Evolutionary conservation across 2,888 invertebrate species (phyloP), one percentile per base, ranked within the genome.

Genomic region (Eupithecia abbreviata): DNA sequence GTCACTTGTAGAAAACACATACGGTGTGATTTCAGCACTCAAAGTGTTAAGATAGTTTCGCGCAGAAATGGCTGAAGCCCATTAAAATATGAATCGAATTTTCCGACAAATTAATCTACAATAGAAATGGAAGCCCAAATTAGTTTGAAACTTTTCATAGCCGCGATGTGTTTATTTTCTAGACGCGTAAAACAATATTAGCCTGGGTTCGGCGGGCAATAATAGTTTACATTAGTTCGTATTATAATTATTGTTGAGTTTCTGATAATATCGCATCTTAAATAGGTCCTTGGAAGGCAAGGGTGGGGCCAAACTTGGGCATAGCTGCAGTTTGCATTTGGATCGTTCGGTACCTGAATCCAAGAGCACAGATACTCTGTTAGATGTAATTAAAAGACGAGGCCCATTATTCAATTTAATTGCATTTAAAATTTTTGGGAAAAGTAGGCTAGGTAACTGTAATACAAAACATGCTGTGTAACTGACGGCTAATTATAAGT

Each of bases 131-230:
- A 85, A 82, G 79, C 77, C 74, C 71, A 82, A 86, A 87, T 86
- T 85, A 85, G 84, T 87, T 86, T 76, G 62, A 78, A 88, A 88
- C 84, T 87, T 88, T 84, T 82, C 81, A 82, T 83, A 88, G 80
- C 83, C 67, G 58, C 68, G 70, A 77, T 84, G 84, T 51, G 12
- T 62, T 84, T 47, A 30, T 47, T 10, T 49, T n/a, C 62, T 30
- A 62, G 62, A 62, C 9, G 10, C 30, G 30, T 84, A 79, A 80
- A 79, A 84, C 85, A 68, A 84, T 83, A 85, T 84, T 74, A 83
- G 83, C 83, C 83, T 76, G 13, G 15, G 41, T 82, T 76, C 0
- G 30, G 10, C 30, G 42, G 18, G 13, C 15, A 15, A 42, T 42
- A 15, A 42, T 42, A 15, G 42, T 66, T 42, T 42, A 42, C 41